Conservation (phyloP, 1,140 invertebrate genomes). For the Aphelenchoides avenae region DNA sequence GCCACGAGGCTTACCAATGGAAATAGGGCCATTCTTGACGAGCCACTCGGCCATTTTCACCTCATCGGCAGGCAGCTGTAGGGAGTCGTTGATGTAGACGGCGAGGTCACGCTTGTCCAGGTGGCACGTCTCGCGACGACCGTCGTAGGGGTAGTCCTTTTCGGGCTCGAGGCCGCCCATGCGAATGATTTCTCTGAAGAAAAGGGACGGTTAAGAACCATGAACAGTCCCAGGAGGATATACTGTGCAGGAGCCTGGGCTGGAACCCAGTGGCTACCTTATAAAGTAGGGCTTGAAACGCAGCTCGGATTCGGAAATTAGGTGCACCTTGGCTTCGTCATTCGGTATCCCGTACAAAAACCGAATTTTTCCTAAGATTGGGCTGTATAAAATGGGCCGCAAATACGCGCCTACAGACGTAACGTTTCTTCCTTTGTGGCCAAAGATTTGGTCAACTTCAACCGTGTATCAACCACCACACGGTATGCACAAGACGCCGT, state of each 20-base stretch:
- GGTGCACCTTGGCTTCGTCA: no score
- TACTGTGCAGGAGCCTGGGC: background rate
- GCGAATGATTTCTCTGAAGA: constrained; percentile 59
- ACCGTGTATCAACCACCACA: no score
- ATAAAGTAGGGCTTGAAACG: no score
- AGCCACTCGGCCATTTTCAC: constrained; percentile 85
- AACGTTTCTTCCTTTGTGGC: no score
- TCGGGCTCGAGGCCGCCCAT: constrained; percentile 81
- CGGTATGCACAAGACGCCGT: no score
- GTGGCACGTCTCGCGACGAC: constrained; percentile 56
- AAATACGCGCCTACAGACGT: no score
- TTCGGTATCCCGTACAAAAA: no score
- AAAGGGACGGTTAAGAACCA: no score
- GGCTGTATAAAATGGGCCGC: no score
- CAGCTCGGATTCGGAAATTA: no score
- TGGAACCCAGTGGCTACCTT: background rate
- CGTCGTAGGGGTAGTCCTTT: constrained; percentile 85
- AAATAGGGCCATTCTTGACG: constrained; percentile 83
- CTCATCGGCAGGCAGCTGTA: constrained; percentile 85
- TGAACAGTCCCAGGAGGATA: background rate
- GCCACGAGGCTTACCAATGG: constrained; percentile 72
- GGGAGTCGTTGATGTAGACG: constrained; percentile 74
- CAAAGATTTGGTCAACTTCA: no score
- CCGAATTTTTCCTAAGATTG: no score
- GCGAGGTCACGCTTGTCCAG: constrained; percentile 52